Evolutionary conservation across 2,113 vertebrate species (phyloP).

Genomic region (Gasterosteus nipponicus): DNA sequence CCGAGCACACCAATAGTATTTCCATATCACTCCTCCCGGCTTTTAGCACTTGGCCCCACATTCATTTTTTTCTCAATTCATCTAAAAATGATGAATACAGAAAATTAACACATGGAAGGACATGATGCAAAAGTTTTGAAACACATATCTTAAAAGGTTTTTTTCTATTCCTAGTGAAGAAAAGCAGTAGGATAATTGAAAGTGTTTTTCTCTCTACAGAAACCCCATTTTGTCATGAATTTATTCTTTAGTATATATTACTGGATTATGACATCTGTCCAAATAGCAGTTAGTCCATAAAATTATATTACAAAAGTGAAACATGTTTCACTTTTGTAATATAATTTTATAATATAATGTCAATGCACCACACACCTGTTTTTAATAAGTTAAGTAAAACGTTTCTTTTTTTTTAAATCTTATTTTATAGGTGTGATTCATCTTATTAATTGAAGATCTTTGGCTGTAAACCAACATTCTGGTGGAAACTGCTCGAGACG

Average conservation of each 20-base stretch:
- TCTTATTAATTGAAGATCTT: constrained; percentile 18
- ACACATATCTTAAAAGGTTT: not conserved
- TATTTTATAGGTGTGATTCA: not conserved
- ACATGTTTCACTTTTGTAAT: not conserved
- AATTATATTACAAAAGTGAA: not conserved
- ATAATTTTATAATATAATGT: too few relatives aligned
- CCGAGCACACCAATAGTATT: constrained; percentile 21
- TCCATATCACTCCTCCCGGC: constrained; percentile 27
- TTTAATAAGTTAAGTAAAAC: not conserved
- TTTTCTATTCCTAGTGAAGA: not conserved
- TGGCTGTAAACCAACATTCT: fast-evolving
- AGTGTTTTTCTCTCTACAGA: not conserved
- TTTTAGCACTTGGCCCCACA: constrained; percentile 4
- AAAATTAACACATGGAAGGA: constrained; percentile 16
- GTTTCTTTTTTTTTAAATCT: not conserved
- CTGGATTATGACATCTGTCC: not conserved
- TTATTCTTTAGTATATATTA: not conserved
- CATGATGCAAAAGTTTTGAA: constrained; percentile 4
- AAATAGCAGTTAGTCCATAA: not conserved
- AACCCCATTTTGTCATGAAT: not conserved
- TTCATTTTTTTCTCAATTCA: constrained; percentile 33
- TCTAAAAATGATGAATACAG: constrained; percentile 22
- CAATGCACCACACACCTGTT: not conserved
- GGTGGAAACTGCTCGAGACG: not conserved
- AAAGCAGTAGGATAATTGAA: not conserved